Conservation (phyloP, 2,113 vertebrate genomes). For the Chelonoidis abingdonii region DNA sequence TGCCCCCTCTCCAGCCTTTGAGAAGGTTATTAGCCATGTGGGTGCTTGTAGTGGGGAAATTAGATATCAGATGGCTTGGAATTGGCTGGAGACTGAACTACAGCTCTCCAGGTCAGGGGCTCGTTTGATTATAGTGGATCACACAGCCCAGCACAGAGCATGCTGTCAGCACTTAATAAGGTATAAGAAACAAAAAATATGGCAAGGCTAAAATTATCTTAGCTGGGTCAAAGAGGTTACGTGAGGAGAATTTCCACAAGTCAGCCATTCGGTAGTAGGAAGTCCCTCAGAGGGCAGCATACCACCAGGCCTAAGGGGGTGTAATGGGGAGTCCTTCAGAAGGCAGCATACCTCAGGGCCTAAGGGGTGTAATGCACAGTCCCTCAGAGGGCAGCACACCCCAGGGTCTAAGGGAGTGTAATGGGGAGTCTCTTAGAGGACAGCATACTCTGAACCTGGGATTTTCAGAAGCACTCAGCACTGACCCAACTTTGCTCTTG, state of each 20-base stretch:
- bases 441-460: neutral
- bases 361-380: no score
- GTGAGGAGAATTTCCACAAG: neutral
- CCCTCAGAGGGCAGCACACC: no score
- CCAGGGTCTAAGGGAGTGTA: no score
- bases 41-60: neutral
- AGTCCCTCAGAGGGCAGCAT: neutral
- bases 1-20: neutral
- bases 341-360: no score
- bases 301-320: no score
- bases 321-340: no score
- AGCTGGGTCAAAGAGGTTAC: neutral
- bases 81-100: neutral
- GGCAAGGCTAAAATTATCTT: neutral
- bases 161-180: neutral
- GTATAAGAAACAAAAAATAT: neutral
- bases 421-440: no score
- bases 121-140: neutral
- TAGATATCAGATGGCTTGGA: neutral
- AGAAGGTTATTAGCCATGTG: neutral
- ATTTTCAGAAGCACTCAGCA: neutral
- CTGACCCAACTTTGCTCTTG: neutral
- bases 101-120: neutral
- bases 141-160: neutral
- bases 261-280: neutral